Conservation (phyloP, 1,140 invertebrate species). For the Bombus superbus region DNA sequence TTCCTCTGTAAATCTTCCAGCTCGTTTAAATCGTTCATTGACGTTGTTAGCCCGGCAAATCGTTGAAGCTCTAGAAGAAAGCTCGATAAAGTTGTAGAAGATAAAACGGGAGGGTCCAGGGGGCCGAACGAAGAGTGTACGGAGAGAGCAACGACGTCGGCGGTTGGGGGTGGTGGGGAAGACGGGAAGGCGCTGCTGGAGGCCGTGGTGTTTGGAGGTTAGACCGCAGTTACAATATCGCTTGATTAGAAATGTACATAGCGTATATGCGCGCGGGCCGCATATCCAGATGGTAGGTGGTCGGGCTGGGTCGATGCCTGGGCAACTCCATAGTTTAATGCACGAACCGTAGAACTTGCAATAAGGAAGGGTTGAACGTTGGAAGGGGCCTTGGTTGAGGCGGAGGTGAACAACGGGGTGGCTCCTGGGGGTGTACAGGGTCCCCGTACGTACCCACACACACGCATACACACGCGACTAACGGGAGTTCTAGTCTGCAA, state of each 20-base stretch:
- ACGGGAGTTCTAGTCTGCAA: conserved; percentile 66
- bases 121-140: conserved; percentile 11
- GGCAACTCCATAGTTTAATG: conserved; percentile 82
- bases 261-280: conserved; percentile 78
- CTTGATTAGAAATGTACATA: conserved; percentile 84
- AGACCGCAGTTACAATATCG: conserved; percentile 84
- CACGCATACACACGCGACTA: conserved; percentile 43
- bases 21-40: not conserved
- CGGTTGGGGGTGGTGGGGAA: conserved; percentile 17
- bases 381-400: conserved; percentile 58
- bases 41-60: not conserved
- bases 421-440: conserved; percentile 56
- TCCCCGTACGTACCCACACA: conserved; percentile 58
- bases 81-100: not conserved
- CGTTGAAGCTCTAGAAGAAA: not conserved
- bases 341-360: conserved; percentile 81
- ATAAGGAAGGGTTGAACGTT: conserved; percentile 79
- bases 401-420: conserved; percentile 48
- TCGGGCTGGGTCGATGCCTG: conserved; percentile 79
- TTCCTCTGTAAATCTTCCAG: not conserved
- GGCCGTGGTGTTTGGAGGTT: conserved; percentile 75
- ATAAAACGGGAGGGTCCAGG: too few species aligned
- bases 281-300: conserved; percentile 81
- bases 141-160: conserved; percentile 61
- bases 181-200: conserved; percentile 58